Evolutionary conservation across 1,140 invertebrate genomes (phyloP).

Genomic region (Zaprionus kolodkinae): DNA sequence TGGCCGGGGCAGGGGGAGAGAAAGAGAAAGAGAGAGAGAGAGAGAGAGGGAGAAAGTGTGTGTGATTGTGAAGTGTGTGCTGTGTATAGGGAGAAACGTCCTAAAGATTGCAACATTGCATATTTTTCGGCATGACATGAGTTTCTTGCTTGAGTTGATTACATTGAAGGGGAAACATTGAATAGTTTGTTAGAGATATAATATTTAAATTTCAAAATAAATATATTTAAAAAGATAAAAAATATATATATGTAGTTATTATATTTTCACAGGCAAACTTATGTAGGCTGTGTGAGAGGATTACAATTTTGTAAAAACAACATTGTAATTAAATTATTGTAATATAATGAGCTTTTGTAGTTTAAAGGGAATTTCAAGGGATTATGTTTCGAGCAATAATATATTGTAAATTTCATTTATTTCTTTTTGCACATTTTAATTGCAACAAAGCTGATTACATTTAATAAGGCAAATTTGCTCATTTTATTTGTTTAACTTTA

Average conservation of each 20-base stretch:
- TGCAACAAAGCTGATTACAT: neutral
- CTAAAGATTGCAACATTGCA: constrained; percentile 6
- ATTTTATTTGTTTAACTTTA: no score
- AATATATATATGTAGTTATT: no score
- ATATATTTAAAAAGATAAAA: no score
- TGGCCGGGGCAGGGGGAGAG: no score
- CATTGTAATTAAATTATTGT: neutral
- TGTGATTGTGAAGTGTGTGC: neutral
- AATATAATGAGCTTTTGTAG: neutral
- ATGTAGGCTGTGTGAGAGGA: neutral
- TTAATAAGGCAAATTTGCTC: no score
- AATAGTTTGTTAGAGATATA: neutral
- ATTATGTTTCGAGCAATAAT: neutral
- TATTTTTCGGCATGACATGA: neutral
- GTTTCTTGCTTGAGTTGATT: neutral
- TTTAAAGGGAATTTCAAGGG: neutral
- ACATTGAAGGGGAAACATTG: neutral
- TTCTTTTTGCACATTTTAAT: neutral
- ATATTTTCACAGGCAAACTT: neutral
- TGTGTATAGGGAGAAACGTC: neutral
- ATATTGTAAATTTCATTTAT: neutral
- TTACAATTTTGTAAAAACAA: neutral
- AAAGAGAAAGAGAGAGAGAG: neutral
- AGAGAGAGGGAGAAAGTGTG: neutral
- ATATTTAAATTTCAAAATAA: neutral